phyloP scores from a whole-genome alignment of 2,888 invertebrate species.

The Scaptomyza polygonia region DNA sequence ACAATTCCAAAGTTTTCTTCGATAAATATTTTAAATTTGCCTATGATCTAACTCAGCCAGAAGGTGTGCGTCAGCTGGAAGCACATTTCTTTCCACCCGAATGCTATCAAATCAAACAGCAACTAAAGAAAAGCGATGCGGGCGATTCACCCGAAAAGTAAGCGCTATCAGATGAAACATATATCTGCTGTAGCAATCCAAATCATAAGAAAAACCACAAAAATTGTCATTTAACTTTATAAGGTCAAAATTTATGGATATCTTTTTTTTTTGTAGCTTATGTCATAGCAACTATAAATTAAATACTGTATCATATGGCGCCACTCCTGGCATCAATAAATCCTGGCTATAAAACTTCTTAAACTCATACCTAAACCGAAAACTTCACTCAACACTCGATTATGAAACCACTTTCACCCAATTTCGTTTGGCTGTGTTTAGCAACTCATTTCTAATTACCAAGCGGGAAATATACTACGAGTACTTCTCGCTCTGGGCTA shows the following conservation, averaged over 20 bases:
- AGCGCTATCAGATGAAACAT: not conserved
- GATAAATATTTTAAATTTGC: conserved; percentile 70
- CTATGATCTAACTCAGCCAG: conserved; percentile 64
- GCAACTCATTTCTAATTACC: conserved; percentile 28
- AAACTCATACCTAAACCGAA: not conserved
- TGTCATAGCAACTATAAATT: conserved; percentile 8
- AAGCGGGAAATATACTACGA: conserved; percentile 8
- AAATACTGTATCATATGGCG: conserved; percentile 1
- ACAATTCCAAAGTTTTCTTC: conserved; percentile 55
- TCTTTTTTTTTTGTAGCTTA: not conserved
- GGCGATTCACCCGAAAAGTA: conserved; percentile 16
- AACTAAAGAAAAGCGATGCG: conserved; percentile 13
- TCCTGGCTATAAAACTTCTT: not conserved
- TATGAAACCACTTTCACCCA: not conserved
- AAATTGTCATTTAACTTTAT: not conserved
- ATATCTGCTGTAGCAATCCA: conserved; percentile 5
- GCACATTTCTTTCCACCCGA: conserved; percentile 64
- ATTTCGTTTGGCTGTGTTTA: not conserved
- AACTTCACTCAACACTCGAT: not conserved
- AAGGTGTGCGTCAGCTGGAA: conserved; percentile 61
- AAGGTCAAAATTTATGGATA: not conserved
- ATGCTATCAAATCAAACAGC: not conserved
- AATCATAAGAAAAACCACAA: not conserved
- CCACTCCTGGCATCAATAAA: not conserved
- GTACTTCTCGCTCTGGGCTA: conserved; percentile 9